phyloP scores from a whole-genome alignment of 2,888 invertebrate genomes.

The Candidula unifasciata region DNA sequence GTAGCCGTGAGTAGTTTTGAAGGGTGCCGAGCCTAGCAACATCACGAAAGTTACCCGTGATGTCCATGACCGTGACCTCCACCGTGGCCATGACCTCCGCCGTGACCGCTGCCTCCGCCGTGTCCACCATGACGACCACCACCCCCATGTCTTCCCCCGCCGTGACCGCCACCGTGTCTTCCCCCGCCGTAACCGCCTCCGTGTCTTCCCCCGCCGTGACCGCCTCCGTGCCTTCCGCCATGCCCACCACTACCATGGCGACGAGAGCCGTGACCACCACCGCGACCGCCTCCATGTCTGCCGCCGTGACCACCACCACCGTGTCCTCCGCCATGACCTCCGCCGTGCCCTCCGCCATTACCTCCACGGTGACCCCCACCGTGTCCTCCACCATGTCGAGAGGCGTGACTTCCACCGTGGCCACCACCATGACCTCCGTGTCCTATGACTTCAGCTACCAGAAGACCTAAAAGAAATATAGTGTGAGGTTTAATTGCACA shows the following conservation, averaged over 20 bases:
- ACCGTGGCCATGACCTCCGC: background rate
- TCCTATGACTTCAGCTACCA: conserved; percentile 4
- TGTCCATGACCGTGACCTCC: background rate
- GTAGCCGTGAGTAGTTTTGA: background rate
- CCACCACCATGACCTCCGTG: background rate
- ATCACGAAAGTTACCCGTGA: background rate
- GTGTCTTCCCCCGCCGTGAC: background rate
- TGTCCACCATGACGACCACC: background rate
- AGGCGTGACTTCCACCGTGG: background rate
- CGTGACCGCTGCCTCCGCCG: background rate
- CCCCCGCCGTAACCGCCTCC: background rate
- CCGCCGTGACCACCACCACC: background rate
- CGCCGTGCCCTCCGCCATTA: background rate
- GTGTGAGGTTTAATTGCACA: background rate
- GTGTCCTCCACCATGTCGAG: background rate
- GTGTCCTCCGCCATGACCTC: background rate
- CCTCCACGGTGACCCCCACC: background rate
- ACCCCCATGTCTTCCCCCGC: background rate
- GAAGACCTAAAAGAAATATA: conserved; percentile 7
- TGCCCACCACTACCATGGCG: background rate
- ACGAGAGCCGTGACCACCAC: background rate
- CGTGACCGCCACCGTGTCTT: background rate
- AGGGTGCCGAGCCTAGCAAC: background rate
- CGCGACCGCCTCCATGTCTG: background rate
- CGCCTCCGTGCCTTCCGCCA: background rate